Conservation (phyloP, 2,113 vertebrate species). For the Daboia siamensis region DNA sequence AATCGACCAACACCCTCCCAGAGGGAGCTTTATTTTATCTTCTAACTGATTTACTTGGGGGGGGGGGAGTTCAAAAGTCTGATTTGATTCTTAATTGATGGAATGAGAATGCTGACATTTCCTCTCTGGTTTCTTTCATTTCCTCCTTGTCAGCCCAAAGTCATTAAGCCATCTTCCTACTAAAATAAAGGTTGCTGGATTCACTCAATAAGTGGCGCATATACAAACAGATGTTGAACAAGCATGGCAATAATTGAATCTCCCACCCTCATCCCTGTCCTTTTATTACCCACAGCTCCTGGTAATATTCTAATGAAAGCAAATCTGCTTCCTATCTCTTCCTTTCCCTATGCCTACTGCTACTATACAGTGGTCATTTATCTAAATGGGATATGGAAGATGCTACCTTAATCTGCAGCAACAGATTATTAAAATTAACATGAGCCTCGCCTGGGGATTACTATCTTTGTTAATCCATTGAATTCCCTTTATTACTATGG, state of each 20-base stretch:
- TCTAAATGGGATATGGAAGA: background rate
- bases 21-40: background rate
- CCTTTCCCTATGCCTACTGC: background rate
- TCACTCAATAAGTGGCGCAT: background rate
- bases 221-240: conserved; percentile 3
- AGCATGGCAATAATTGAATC: conserved; percentile 16
- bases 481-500: background rate
- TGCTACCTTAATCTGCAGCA: background rate
- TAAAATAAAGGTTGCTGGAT: background rate
- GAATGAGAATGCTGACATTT: background rate
- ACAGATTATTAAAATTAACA: background rate
- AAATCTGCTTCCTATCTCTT: background rate
- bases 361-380: background rate
- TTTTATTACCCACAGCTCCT: background rate
- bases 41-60: background rate
- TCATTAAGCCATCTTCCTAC: background rate
- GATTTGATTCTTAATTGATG: background rate
- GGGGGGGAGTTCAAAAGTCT: background rate
- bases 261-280: background rate
- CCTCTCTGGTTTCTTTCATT: background rate
- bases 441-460: background rate
- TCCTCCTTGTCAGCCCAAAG: background rate
- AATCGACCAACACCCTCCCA: background rate
- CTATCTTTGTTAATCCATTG: background rate
- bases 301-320: background rate